Evolutionary conservation across 2,797 vertebrate genomes (phyloP), one percentile per base, ranked within the genome.

Genomic region (Mus spretus): DNA sequence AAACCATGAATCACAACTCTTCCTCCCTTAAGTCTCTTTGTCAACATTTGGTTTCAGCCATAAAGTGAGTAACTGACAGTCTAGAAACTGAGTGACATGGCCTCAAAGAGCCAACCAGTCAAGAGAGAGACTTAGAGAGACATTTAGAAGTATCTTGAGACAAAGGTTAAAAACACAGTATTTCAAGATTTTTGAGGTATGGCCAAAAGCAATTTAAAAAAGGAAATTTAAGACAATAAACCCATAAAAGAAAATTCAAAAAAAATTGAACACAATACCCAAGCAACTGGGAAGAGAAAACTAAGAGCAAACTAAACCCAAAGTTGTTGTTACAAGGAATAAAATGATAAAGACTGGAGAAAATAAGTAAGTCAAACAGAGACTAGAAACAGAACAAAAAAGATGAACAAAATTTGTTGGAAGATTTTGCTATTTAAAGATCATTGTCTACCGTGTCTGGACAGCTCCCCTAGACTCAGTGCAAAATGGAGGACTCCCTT

Each of bases 221-320:
- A 53, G 4, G 5, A 86, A 44, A 19, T 63, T 57, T 67, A 47
- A 65, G 31, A 24, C 22, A 57, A 53, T 44, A 82, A 82, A 74
- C 67, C 28, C 50, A 13, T 24, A 67, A 85, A 67, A 85, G 28
- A 50, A 67, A 50, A 85, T 67, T 13, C 31, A 40, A 63, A 65
- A 59, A 75, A 5, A 50, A 40, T 75, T 34, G 19, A 63, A 53
- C 40, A n/a, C 34, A 40, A 89, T 13, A 82, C 57, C 5, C 19
- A 65, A 53, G 57, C 22, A 63, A 20, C 85, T 65, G 37, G 53
- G 67, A 61, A 31, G 70, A 93, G 53, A 53, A 65, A 94, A 75
- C 40, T 15, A 37, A 89, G 74, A 57, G n/a, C 65, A 89, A 94
- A 26, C 84, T 86, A 86, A 89, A 22, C 9, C 57, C 81, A 74